Percentiles rank a stretch among this genome's conserved stretches.
These are phyloP conservation scores for Drosophila erecta DNA, from an alignment of 1,140 invertebrate genomes.

Conservation along the genomic window DNA sequence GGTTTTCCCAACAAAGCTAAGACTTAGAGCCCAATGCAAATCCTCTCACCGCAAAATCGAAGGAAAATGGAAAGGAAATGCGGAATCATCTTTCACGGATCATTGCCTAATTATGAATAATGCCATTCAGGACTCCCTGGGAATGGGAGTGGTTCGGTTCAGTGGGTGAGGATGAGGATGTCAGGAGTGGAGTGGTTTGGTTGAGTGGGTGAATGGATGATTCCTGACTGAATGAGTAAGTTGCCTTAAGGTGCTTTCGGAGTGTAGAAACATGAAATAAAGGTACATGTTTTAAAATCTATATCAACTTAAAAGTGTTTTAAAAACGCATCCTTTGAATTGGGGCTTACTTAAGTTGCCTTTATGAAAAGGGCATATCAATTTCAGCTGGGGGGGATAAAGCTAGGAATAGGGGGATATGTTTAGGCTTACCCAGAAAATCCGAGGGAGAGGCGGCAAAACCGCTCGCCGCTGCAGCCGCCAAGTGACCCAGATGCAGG, in stretches of 20 bases:
- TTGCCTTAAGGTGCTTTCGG: slow-evolving; percentile 63
- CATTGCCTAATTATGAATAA: slow-evolving; percentile 82
- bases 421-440: slow-evolving; percentile 88
- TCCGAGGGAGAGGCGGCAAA: slow-evolving; percentile 87
- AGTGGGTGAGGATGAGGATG: slow-evolving; percentile 13
- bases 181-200: slow-evolving; percentile 12
- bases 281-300: not conserved
- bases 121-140: slow-evolving; percentile 64
- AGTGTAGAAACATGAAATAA: not conserved
- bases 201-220: not conserved
- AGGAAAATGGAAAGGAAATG: slow-evolving; percentile 51
- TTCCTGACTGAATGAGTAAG: slow-evolving; percentile 34
- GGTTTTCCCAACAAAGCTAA: slow-evolving; percentile 8
- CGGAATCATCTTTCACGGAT: slow-evolving; percentile 83
- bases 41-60: slow-evolving; percentile 70
- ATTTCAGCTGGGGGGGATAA: too few species aligned
- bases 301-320: too few species aligned
- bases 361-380: too few species aligned
- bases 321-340: too few species aligned
- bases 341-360: too few species aligned
- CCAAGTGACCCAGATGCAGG: slow-evolving; percentile 86
- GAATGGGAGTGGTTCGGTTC: slow-evolving; percentile 7
- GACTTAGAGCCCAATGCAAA: slow-evolving; percentile 62
- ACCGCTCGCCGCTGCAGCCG: slow-evolving; percentile 86
- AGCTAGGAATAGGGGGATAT: not conserved